phyloP scores from a whole-genome alignment of 2,113 vertebrate species.

The Otis tarda region DNA sequence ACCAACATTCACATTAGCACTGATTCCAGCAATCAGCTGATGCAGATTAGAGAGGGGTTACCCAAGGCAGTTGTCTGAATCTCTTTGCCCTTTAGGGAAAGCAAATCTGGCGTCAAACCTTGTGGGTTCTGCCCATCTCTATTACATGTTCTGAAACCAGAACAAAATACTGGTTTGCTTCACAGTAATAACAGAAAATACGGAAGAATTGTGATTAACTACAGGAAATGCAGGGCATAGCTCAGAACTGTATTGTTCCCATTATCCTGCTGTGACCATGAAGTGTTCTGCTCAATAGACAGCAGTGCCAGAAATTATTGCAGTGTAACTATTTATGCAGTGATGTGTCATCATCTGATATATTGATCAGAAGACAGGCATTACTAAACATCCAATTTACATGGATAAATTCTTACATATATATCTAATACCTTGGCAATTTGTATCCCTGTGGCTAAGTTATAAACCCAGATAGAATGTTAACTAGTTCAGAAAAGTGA shows the following conservation, averaged over 20 bases:
- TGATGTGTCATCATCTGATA: neutral
- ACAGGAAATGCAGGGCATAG: neutral
- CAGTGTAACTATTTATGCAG: neutral
- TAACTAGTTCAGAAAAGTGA: neutral
- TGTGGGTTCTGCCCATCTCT: neutral
- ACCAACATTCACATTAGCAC: neutral
- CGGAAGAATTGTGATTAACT: neutral
- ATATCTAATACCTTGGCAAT: neutral
- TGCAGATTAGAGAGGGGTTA: neutral
- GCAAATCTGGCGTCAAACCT: neutral
- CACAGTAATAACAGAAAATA: neutral
- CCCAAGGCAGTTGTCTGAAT: neutral
- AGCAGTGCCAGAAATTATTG: neutral
- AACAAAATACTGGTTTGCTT: neutral
- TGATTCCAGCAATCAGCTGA: neutral
- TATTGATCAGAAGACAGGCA: neutral
- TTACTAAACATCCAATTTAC: neutral
- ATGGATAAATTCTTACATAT: neutral
- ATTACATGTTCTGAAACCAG: conserved; percentile 26
- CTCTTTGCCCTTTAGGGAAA: neutral
- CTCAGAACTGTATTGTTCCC: neutral
- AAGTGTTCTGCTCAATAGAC: neutral
- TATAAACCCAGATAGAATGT: neutral
- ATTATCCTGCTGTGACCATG: neutral
- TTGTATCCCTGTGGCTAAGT: neutral